Percentiles rank a stretch among this genome's conserved stretches.
Evolutionary conservation across 2,113 vertebrate genomes (phyloP).

Genomic region (Vombatus ursinus): DNA sequence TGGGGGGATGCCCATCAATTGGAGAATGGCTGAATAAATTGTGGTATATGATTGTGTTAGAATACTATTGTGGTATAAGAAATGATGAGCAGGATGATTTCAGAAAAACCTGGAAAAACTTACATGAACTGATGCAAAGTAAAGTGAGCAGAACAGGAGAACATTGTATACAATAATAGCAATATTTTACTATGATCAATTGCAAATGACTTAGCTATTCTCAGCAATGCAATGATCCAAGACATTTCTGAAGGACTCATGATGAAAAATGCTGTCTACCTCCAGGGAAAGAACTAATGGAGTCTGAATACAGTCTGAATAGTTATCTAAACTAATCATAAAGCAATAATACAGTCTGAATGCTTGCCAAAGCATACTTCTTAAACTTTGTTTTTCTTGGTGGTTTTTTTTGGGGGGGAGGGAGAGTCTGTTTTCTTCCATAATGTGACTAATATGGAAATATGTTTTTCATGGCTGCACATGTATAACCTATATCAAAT

Average conservation of each 20-base stretch:
- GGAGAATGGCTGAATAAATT: not conserved
- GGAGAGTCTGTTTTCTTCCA: not conserved
- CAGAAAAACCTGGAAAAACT: not conserved
- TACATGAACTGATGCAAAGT: not conserved
- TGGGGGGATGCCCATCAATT: not conserved
- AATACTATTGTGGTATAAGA: not conserved
- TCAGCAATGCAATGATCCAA: not conserved
- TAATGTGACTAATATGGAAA: not conserved
- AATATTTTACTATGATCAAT: not conserved
- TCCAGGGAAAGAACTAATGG: not conserved
- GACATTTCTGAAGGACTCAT: not conserved
- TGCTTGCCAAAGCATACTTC: not conserved
- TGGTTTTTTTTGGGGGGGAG: too few species aligned
- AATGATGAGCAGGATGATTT: not conserved
- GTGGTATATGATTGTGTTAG: not conserved
- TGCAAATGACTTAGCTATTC: not conserved
- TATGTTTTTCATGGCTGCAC: not conserved
- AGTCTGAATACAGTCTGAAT: not conserved
- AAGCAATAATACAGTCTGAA: too few species aligned
- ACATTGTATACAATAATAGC: not conserved
- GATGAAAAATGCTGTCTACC: not conserved
- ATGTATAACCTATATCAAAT: not conserved
- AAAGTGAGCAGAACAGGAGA: too few species aligned
- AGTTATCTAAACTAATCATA: too few species aligned
- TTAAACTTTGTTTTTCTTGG: not conserved